These are phyloP conservation scores for Grantiella picta DNA, from an alignment of 2,113 vertebrate species.

Conservation along the genomic window DNA sequence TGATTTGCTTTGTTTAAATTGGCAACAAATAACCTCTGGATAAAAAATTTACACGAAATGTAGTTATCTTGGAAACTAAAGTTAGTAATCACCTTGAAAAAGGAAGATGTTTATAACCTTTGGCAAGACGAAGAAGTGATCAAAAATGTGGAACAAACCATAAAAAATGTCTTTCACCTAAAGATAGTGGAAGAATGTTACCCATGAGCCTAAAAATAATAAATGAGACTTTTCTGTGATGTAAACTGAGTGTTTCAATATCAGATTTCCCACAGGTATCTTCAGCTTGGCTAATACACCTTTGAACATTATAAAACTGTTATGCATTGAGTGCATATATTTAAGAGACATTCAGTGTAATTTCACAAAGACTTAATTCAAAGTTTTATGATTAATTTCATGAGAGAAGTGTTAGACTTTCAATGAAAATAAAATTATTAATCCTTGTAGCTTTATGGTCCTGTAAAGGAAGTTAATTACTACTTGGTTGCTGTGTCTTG, in stretches of 20 bases:
- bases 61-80: not conserved
- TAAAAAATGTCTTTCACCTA: not conserved
- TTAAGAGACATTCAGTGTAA: not conserved
- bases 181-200: not conserved
- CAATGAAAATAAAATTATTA: constrained; percentile 29
- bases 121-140: not conserved
- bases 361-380: constrained; percentile 41
- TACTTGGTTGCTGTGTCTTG: not conserved
- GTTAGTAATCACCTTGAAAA: not conserved
- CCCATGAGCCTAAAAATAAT: constrained; percentile 4
- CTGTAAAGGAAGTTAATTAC: constrained; percentile 39
- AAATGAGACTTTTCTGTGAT: constrained; percentile 4
- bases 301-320: not conserved
- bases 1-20: not conserved
- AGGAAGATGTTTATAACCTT: not conserved
- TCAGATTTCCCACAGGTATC: constrained; percentile 3
- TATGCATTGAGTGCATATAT: not conserved
- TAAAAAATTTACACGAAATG: not conserved
- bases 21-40: not conserved
- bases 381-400: constrained; percentile 4
- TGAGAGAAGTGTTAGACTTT: not conserved
- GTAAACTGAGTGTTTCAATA: not conserved
- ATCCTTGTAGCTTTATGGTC: constrained; percentile 43
- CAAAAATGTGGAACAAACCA: not conserved
- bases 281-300: not conserved